These are phyloP conservation scores for Virgularia gustaviana DNA, from an alignment of 92 coral and sea anemone species.

Conservation along the genomic window DNA sequence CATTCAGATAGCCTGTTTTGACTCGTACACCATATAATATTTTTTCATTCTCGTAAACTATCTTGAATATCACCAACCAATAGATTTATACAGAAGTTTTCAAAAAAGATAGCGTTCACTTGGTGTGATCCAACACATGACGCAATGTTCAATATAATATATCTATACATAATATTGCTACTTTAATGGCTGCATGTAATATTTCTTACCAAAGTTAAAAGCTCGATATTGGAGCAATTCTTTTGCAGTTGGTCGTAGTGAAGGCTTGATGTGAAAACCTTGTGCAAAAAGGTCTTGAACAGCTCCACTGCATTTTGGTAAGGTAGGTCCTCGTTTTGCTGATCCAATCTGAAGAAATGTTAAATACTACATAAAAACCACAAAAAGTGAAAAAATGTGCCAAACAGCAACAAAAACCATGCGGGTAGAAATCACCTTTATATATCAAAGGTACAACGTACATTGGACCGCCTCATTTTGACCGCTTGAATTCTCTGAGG, in stretches of 20 bases:
- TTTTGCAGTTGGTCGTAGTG: slow-evolving; percentile 53
- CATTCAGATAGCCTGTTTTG: too few relatives aligned
- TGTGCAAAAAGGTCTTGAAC: slow-evolving; percentile 49
- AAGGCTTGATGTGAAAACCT: slow-evolving; percentile 56
- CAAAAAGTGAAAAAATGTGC: background rate
- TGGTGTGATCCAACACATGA: background rate
- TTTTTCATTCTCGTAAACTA: too few relatives aligned
- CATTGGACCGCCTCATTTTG: too few relatives aligned
- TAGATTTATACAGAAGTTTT: too few relatives aligned
- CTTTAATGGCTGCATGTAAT: background rate
- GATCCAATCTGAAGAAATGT: slow-evolving; percentile 55
- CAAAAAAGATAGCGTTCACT: too few relatives aligned
- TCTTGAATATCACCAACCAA: too few relatives aligned
- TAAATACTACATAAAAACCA: background rate
- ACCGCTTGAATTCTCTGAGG: background rate
- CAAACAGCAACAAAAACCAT: background rate
- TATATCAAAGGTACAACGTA: too few relatives aligned
- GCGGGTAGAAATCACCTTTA: background rate
- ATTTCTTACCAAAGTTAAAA: slow-evolving; percentile 40
- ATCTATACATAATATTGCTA: background rate
- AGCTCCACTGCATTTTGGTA: slow-evolving; percentile 59
- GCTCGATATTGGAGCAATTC: slow-evolving; percentile 51
- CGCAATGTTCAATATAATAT: background rate
- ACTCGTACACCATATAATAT: too few relatives aligned
- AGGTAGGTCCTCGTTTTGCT: slow-evolving; percentile 54